phyloP scores from a whole-genome alignment of 2,797 vertebrate genomes.

The Tarsius wallacei region DNA sequence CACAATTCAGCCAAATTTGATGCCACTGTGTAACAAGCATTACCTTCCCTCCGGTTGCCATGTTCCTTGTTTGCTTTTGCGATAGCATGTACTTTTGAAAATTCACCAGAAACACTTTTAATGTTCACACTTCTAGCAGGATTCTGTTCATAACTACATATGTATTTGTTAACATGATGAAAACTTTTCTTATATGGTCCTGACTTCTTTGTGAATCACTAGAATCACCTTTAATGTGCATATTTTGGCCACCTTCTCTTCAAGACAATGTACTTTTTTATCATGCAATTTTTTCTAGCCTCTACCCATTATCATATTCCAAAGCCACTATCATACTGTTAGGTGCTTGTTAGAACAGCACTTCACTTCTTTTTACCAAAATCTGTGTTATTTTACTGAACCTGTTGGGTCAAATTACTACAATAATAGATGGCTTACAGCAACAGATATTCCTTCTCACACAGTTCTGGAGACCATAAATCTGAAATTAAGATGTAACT shows the following conservation, averaged over 20 bases:
- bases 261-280: not conserved
- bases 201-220: not conserved
- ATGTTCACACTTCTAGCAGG: not conserved
- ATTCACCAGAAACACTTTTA: not conserved
- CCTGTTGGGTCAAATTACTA: not conserved
- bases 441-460: not conserved
- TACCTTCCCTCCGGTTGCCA: not conserved
- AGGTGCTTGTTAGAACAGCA: not conserved
- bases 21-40: not conserved
- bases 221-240: constrained; percentile 8
- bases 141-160: not conserved
- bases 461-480: not conserved
- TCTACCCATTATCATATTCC: not conserved
- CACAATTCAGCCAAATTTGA: not conserved
- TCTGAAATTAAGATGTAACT: not conserved
- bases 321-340: not conserved
- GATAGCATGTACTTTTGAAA: not conserved
- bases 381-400: not conserved
- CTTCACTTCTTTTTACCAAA: not conserved
- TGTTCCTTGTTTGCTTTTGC: not conserved
- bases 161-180: not conserved
- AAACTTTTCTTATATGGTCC: not conserved
- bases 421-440: not conserved
- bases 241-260: constrained; percentile 1
- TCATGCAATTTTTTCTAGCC: not conserved